Evolutionary conservation across 2,797 vertebrate genomes (phyloP), one percentile per base, ranked within the genome.

Genomic region (Neosalanx taihuensis): DNA sequence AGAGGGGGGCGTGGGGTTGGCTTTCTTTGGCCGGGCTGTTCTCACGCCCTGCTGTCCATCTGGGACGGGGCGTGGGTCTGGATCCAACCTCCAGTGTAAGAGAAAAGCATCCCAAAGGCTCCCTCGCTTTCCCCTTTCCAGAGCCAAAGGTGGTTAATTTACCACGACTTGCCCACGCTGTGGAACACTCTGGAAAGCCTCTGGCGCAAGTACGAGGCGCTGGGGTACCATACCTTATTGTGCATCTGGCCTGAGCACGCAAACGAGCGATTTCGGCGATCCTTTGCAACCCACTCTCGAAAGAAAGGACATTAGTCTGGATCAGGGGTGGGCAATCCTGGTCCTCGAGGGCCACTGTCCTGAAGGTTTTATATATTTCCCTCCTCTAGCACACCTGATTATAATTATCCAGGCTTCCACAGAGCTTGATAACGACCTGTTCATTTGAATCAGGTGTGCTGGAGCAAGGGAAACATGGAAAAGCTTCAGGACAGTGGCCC

Each of bases 11-110:
- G 33, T 46, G 49, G 31, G 58, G 61, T 65, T 63, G 63, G 59
- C 23, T 51, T 57, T 18, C 37, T 33, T n/a, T 64, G 64, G 63
- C 58, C 62, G 15, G 33, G 63, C 37, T 64, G 37, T 74, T 74
- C 67, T 74, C 72, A 74, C 72, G 67, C 67, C 67, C 72, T 65
- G 67, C 67, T 30, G 61, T 58, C 67, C 61, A 66, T 66, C 69
- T 66, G 68, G 63, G 62, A 20, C 13, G 26, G 57, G 73, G 56
- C 23, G 68, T 51, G n/a, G 56, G 31, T 31, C 64, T 41, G 69
- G 63, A 53, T 60, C 73, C 63, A 37, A 58, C 68, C 62, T 70
- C 13, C 73, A 35, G 63, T 41, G 15, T 23, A 23, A 49, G 41
- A 7, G 12, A 29, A 60, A 46, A 62, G 23, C 37, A 60, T 30